phyloP scores from a whole-genome alignment of 2,888 invertebrate genomes.

The Drosophila kokeensis region DNA sequence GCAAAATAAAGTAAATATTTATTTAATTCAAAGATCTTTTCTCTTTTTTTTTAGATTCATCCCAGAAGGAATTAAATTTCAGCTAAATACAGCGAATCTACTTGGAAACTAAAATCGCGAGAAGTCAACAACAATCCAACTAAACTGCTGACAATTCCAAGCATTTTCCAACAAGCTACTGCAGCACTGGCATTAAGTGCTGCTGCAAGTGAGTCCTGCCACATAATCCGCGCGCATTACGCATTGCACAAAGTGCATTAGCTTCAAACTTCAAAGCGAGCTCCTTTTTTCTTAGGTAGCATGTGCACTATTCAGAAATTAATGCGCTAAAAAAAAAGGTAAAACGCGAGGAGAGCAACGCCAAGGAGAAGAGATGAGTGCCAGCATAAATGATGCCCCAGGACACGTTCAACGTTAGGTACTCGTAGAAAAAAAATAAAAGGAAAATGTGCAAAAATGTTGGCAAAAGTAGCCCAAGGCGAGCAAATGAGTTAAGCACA shows the following conservation, averaged over 20 bases:
- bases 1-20: not conserved
- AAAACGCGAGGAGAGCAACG: conserved; percentile 32
- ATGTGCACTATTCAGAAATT: conserved; percentile 69
- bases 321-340: conserved; percentile 51
- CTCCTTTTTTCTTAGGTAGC: conserved; percentile 33
- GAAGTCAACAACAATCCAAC: conserved; percentile 5
- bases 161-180: not conserved
- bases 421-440: not conserved
- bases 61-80: not conserved
- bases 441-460: conserved; percentile 39
- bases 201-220: conserved; percentile 16
- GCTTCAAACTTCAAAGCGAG: conserved; percentile 24
- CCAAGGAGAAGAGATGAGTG: conserved; percentile 44
- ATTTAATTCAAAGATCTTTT: not conserved
- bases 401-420: conserved; percentile 43
- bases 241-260: conserved; percentile 32
- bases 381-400: conserved; percentile 61
- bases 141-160: conserved; percentile 17
- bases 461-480: conserved; percentile 34
- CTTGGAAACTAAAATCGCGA: not conserved
- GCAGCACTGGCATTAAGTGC: conserved; percentile 14
- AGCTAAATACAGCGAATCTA: not conserved
- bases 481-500: conserved; percentile 32
- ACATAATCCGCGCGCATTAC: conserved; percentile 33
- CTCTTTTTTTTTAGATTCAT: not conserved